Conservation (phyloP, 2,113 vertebrate species). For the Mesembrinibis cayennensis region DNA sequence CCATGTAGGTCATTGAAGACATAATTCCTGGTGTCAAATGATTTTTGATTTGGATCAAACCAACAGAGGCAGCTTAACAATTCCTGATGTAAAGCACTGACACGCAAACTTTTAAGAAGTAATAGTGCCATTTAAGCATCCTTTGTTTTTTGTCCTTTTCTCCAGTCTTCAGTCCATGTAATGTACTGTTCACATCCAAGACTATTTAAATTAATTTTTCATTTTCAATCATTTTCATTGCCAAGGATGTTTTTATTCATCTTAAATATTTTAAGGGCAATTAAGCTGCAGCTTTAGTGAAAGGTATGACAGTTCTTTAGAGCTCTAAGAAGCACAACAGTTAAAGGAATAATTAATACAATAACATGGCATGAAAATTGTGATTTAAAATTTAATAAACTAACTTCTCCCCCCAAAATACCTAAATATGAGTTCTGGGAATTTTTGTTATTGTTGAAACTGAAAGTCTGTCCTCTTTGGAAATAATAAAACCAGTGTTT, state of each 20-base stretch:
- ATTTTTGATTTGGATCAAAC: background rate
- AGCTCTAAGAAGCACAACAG: background rate
- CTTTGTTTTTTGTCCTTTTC: background rate
- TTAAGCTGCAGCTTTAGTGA: constrained; percentile 31
- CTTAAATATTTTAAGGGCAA: constrained; percentile 61
- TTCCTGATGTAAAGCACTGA: background rate
- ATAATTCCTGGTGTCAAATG: background rate
- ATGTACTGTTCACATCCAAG: background rate
- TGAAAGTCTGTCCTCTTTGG: background rate
- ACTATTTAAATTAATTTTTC: constrained; percentile 20
- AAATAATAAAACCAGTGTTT: background rate
- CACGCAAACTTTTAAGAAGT: background rate
- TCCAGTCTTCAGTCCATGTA: background rate
- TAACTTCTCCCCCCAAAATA: background rate
- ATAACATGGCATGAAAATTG: background rate
- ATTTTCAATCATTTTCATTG: constrained; percentile 44
- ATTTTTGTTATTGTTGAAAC: background rate
- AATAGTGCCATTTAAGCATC: background rate
- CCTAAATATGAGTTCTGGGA: background rate
- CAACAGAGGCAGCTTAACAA: background rate
- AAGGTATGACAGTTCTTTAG: constrained; percentile 4
- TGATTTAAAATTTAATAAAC: constrained; percentile 52
- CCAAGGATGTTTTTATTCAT: constrained; percentile 11
- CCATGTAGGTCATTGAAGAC: background rate
- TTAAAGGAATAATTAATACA: constrained; percentile 47